Percentiles rank a stretch among this genome's conserved stretches.
phyloP scores from a whole-genome alignment of 23 tunicate genomes.

The Diplosoma virens region DNA sequence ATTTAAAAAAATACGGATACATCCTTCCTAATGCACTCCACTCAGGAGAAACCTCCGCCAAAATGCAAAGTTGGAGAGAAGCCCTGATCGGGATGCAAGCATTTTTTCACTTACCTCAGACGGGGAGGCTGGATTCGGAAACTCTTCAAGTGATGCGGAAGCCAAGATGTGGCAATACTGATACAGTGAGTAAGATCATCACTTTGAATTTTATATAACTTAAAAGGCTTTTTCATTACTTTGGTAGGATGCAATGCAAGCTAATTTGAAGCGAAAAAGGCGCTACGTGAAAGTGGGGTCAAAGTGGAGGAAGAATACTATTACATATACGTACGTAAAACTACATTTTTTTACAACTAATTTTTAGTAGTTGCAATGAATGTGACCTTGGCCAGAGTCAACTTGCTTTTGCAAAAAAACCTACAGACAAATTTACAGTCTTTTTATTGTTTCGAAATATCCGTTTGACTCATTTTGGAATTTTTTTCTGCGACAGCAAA shows the following conservation, averaged over 20 bases:
- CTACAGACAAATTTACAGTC: no score
- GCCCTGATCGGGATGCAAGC: conserved; percentile 57
- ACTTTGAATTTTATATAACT: background rate
- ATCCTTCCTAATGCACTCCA: conserved; percentile 41
- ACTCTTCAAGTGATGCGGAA: conserved; percentile 63
- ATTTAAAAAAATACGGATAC: conserved; percentile 75
- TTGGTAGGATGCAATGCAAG: conserved; percentile 38
- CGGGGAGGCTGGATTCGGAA: conserved; percentile 61
- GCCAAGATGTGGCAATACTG: conserved; percentile 85
- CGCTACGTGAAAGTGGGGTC: conserved; percentile 70
- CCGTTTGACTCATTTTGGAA: no score
- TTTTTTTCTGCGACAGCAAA: no score
- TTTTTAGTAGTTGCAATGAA: no score
- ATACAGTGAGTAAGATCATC: conserved; percentile 19
- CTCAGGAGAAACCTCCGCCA: conserved; percentile 25
- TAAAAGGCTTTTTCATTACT: no score
- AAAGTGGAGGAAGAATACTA: conserved; percentile 38
- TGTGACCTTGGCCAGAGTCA: no score
- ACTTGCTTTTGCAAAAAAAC: no score
- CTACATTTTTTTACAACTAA: no score
- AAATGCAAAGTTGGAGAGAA: conserved; percentile 34
- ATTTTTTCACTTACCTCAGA: conserved; percentile 49
- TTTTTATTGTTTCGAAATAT: no score
- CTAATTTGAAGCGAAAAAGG: conserved; percentile 35
- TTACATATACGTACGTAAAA: conserved; percentile 86